phyloP scores from a whole-genome alignment of 2,113 vertebrate species.

The Alosa alosa region DNA sequence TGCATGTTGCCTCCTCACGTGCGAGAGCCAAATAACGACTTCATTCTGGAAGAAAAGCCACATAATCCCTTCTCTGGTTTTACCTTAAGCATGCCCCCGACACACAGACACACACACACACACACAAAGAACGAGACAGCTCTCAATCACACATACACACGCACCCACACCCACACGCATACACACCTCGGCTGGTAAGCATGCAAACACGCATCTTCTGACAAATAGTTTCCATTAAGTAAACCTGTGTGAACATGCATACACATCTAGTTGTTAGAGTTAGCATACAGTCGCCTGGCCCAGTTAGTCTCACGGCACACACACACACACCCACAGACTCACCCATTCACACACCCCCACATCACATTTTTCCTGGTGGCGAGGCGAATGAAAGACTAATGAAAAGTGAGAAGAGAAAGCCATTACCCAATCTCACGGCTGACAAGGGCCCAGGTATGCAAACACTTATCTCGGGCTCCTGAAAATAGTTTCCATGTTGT shows the following conservation, averaged over 20 bases:
- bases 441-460: slow-evolving; percentile 45
- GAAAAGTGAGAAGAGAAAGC: slow-evolving; percentile 33
- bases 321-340: slow-evolving; percentile 7
- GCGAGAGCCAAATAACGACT: background rate
- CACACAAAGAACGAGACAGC: background rate
- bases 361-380: background rate
- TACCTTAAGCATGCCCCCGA: background rate
- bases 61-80: background rate
- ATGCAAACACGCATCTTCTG: background rate
- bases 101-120: background rate
- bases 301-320: background rate
- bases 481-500: slow-evolving; percentile 41
- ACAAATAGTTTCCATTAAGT: background rate
- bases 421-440: slow-evolving; percentile 25
- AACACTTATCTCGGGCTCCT: slow-evolving; percentile 39
- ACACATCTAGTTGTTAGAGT: background rate
- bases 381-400: slow-evolving; percentile 19
- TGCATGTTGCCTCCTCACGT: background rate
- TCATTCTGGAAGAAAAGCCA: background rate
- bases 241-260: background rate
- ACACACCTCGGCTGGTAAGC: background rate
- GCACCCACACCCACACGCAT: slow-evolving; percentile 8
- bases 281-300: background rate
- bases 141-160: slow-evolving; percentile 16
- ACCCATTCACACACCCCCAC: slow-evolving; percentile 36